Base-by-base conservation (phyloP, 1,140 invertebrate genomes). In the Saxidomus purpurata region DNA sequence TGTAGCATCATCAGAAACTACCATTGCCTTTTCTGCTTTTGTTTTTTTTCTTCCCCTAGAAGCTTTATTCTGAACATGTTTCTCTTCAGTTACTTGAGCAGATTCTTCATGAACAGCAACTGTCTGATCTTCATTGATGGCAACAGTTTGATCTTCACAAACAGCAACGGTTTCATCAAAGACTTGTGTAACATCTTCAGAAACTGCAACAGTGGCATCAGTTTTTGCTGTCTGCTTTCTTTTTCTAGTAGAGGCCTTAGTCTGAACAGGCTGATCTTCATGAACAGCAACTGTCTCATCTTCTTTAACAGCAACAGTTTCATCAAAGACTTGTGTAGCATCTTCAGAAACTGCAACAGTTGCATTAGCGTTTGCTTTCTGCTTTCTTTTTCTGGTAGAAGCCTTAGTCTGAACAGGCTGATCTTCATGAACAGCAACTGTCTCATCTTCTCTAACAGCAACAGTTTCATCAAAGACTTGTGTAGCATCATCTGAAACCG, bases 381-480 rank as follows among this genome's bases (percentile, higher is more conserved):
- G 3, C 4, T 25, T 6, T 8, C 4, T 55, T 76, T 55, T 77
- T 76, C 28, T 22, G 19, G 15, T 38, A 22, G 49, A 17, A 52
- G 0, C 8, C 43, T 40, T 8, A 8, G 15, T 15, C 15, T 43
- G 43, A 43, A 15, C 15, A 8, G 17, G 6, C 55, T 59, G 25
- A 59, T 43, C 43, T 59, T 59, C 55, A 59, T 3, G n/a, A 31
- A 52, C 47, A 76, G 34, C 49, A 43, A 63, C 74, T 36, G 49
- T 87, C 36, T 59, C 77, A 69, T 87, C 61, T 25, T 34, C 67
- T 40, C 25, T 34, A 40, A 47, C 71, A 76, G 34, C 49, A 47
- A 47, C 55, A 6, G 55, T 77, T 52, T 74, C 61, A 80, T 88
- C 86, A 88, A 71, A 81, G 9, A 87, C 76, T 81, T 80, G 86